Evolutionary conservation across 1,140 invertebrate genomes (phyloP), one percentile per base, ranked within the genome.

Genomic region (Eumeta japonica): DNA sequence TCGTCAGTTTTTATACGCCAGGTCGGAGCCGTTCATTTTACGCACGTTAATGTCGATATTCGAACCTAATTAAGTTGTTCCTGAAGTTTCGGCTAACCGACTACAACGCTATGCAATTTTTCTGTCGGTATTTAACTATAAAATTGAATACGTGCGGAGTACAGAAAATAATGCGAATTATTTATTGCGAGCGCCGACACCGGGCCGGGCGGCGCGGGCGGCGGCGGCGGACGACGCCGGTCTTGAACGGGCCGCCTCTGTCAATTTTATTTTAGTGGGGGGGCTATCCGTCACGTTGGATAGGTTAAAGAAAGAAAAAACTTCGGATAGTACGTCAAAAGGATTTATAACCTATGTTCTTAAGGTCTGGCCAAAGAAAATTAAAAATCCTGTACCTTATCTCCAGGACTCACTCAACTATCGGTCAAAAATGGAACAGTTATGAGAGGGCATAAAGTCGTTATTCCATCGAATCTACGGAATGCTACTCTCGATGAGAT

Each of bases 401-500:
- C 15, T 37, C 12, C 11, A 16, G 34, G 39, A 18, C 12, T 31
- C 5, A 7, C 3, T 1, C 39, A 41, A 14, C 11, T 41, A 10
- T 41, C 39, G 2, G 17, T 18, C 10, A 33, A 35, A 41, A 35
- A 35, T 13, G 37, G 37, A 11, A 19, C 13, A 17, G 3, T 39
- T 13, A 27, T 39, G 37, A n/a, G n/a, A n/a, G n/a, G n/a, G n/a
- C n/a, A n/a, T n/a, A n/a, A n/a, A n/a, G n/a, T n/a, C n/a, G n/a
- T n/a, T n/a, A n/a, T n/a, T n/a, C n/a, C n/a, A n/a, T n/a, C n/a
- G n/a, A n/a, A n/a, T n/a, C n/a, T n/a, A 3, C 29, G 37, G 1
- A 13, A 27, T 11, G 27, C 1, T 10, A 27, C 33, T 3, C 18
- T 20, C 1, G 13, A 20, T 2, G 45, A 52, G 30, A 47, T 77